Conservation (phyloP, 2,113 vertebrate species). For the Halcyon senegalensis region DNA sequence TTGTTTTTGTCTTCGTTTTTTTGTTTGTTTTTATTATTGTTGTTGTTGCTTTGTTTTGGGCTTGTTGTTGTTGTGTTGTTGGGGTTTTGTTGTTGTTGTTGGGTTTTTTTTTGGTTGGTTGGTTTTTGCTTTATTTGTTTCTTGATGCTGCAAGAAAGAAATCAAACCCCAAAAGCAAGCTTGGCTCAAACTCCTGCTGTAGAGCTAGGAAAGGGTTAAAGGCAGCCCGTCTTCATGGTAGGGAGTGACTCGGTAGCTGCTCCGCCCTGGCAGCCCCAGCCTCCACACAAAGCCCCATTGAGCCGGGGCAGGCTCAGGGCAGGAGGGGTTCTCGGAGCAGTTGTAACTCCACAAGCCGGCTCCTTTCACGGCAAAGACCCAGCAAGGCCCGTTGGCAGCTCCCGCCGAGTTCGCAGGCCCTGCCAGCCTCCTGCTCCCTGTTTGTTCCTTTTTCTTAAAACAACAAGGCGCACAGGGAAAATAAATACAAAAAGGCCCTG, state of each 20-base stretch:
- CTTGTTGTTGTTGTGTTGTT: not conserved
- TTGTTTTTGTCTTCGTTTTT: not conserved
- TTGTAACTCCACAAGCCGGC: conserved; percentile 29
- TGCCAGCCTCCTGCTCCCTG: conserved; percentile 57
- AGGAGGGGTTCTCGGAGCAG: conserved; percentile 32
- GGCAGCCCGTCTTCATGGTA: not conserved
- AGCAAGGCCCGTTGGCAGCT: conserved; percentile 52
- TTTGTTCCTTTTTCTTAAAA: conserved; percentile 65
- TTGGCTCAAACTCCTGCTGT: not conserved
- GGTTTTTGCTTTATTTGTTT: not conserved
- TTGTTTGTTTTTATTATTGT: too few relatives aligned
- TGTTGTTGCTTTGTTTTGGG: not conserved
- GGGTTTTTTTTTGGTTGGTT: not conserved
- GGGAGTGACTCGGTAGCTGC: not conserved
- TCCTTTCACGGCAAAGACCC: conserved; percentile 39
- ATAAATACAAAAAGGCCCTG: conserved; percentile 53
- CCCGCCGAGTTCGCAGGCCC: not conserved
- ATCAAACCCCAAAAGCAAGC: not conserved
- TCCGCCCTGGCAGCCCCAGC: not conserved
- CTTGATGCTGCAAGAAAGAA: not conserved
- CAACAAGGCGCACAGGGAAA: conserved; percentile 59
- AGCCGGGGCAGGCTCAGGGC: conserved; percentile 7
- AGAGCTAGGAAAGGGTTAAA: conserved; percentile 34
- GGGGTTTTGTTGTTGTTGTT: too few relatives aligned
- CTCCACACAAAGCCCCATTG: conserved; percentile 51